phyloP scores from a whole-genome alignment of 64 coral and sea anemone species.

The Pocillopora verrucosa region DNA sequence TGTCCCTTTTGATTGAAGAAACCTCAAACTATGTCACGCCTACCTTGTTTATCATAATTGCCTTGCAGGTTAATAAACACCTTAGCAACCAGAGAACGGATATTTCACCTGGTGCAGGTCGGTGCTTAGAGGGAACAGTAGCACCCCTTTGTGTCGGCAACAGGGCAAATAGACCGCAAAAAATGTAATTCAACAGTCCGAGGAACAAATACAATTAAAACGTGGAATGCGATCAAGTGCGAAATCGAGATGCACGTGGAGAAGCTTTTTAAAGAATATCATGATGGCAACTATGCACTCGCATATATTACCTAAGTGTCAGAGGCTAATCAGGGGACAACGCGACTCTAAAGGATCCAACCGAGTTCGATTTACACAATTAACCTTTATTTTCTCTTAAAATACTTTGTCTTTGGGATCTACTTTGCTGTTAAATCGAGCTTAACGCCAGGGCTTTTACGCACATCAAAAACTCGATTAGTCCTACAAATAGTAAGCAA shows the following conservation, averaged over 20 bases:
- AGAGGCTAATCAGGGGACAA: neutral
- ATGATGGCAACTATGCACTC: neutral
- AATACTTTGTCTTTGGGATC: neutral
- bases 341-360: neutral
- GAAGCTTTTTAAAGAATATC: neutral
- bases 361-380: neutral
- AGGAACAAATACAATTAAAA: neutral
- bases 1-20: neutral
- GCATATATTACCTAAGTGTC: neutral
- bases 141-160: constrained; percentile 26
- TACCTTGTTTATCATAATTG: constrained; percentile 29
- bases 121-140: neutral
- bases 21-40: constrained; percentile 15
- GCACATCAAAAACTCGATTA: neutral
- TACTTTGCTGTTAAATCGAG: neutral
- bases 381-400: neutral
- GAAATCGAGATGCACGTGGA: constrained; percentile 24
- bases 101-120: constrained; percentile 28
- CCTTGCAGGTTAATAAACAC: constrained; percentile 26
- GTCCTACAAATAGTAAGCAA: neutral
- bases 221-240: neutral
- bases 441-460: neutral
- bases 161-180: constrained; percentile 15
- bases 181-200: neutral
- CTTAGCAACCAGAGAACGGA: constrained; percentile 16